Conservation (phyloP, 2,113 vertebrate species). For the Quiscalus mexicanus region DNA sequence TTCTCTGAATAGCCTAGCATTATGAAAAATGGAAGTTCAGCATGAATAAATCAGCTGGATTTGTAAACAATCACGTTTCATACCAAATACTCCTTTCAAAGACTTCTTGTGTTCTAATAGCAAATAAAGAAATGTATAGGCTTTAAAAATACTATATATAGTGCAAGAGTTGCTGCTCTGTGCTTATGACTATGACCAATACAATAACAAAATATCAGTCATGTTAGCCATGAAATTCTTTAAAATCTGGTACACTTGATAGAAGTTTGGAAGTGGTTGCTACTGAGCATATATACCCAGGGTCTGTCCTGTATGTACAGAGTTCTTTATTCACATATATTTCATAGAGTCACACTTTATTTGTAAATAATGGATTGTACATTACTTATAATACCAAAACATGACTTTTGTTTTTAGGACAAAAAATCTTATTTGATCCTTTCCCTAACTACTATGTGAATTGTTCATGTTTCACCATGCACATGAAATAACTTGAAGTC, state of each 20-base stretch:
- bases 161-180: background rate
- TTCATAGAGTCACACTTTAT: background rate
- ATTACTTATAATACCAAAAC: background rate
- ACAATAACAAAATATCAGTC: background rate
- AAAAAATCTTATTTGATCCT: background rate
- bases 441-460: background rate
- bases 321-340: background rate
- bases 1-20: background rate
- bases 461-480: background rate
- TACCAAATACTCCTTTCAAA: background rate
- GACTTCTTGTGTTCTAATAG: background rate
- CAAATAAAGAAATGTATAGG: background rate
- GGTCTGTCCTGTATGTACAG: background rate
- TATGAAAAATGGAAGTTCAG: background rate
- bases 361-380: background rate
- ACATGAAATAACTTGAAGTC: background rate
- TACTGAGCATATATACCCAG: background rate
- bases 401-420: background rate
- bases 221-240: background rate
- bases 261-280: background rate
- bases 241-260: background rate
- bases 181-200: background rate
- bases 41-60: background rate
- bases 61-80: background rate
- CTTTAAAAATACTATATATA: background rate